Conservation (phyloP, 1,140 invertebrate species). For the Procambarus clarkii region DNA sequence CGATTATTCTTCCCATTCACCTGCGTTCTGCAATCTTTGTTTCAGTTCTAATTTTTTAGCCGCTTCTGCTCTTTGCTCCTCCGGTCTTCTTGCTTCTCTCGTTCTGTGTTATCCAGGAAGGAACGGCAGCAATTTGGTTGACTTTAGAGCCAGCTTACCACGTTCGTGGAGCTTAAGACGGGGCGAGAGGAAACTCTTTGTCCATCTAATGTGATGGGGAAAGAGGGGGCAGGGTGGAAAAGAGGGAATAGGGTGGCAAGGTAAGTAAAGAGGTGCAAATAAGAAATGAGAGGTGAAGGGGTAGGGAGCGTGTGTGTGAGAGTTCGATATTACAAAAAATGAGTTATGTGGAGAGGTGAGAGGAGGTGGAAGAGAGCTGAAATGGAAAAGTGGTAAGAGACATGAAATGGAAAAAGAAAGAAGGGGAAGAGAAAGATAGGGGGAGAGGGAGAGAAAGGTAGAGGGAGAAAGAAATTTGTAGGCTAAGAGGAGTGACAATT, state of each 20-base stretch:
- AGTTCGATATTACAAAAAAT: too few relatives aligned
- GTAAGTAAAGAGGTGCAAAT: not conserved
- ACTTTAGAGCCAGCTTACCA: constrained; percentile 24
- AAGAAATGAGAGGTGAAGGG: too few relatives aligned
- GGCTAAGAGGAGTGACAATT: too few relatives aligned
- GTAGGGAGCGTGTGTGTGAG: too few relatives aligned
- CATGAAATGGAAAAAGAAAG: not conserved
- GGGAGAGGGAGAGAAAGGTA: not conserved
- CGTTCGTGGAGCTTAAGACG: constrained; percentile 27
- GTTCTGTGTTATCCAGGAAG: constrained; percentile 1
- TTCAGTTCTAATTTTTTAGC: too few relatives aligned
- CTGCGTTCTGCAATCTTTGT: too few relatives aligned
- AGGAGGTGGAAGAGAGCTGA: not conserved
- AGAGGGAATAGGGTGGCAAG: too few relatives aligned
- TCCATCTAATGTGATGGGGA: not conserved
- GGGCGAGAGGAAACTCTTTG: constrained; percentile 35
- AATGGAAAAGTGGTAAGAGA: too few relatives aligned
- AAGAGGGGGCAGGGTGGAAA: not conserved
- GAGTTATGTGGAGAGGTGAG: not conserved
- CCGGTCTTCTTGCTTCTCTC: too few relatives aligned
- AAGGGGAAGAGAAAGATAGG: not conserved
- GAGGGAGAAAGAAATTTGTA: constrained; percentile 6
- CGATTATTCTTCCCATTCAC: too few relatives aligned
- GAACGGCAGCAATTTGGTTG: constrained; percentile 45
- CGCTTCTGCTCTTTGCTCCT: too few relatives aligned